A percentile compares a stretch with the other conserved stretches of the same genome.
Conservation (phyloP, 2,888 invertebrate genomes). For the Leistus spinibarbis region DNA sequence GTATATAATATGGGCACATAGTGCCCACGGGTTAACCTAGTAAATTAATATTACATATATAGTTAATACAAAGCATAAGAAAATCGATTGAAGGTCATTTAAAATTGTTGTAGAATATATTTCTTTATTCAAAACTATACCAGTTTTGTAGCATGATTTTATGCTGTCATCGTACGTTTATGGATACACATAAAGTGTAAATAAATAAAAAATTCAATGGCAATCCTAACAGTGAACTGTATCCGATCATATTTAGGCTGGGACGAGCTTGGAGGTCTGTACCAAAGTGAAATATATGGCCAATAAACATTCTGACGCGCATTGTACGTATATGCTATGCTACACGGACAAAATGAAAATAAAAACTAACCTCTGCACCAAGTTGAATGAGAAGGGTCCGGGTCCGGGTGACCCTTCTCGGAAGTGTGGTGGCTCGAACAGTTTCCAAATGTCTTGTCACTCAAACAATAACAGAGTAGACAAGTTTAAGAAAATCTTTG, state of each 20-base stretch:
- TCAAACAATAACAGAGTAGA: not conserved
- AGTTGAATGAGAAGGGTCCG: not conserved
- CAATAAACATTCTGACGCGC: conserved; percentile 17
- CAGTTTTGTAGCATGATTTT: not conserved
- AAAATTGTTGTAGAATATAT: not conserved
- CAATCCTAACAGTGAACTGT: conserved; percentile 30
- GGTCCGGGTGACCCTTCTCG: conserved; percentile 15
- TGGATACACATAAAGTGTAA: not conserved
- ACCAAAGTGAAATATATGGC: conserved; percentile 19
- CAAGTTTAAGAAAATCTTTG: not conserved
- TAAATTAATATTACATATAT: too few relatives aligned
- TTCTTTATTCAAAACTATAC: not conserved
- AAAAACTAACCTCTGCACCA: conserved; percentile 6
- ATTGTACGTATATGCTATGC: conserved; percentile 21
- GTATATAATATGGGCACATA: too few relatives aligned
- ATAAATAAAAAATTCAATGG: conserved; percentile 1
- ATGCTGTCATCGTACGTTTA: conserved; percentile 24
- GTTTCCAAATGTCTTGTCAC: not conserved
- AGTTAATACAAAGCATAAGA: too few relatives aligned
- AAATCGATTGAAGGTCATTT: not conserved
- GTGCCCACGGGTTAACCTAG: too few relatives aligned
- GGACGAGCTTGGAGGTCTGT: conserved; percentile 24
- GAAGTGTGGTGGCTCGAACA: conserved; percentile 11
- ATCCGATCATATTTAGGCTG: conserved; percentile 13
- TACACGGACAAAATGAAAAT: conserved; percentile 24